A percentile compares a stretch with the other conserved stretches of the same genome.
These are phyloP conservation scores for Eilema griseolum DNA, from an alignment of 2,888 invertebrate genomes.

Conservation along the genomic window DNA sequence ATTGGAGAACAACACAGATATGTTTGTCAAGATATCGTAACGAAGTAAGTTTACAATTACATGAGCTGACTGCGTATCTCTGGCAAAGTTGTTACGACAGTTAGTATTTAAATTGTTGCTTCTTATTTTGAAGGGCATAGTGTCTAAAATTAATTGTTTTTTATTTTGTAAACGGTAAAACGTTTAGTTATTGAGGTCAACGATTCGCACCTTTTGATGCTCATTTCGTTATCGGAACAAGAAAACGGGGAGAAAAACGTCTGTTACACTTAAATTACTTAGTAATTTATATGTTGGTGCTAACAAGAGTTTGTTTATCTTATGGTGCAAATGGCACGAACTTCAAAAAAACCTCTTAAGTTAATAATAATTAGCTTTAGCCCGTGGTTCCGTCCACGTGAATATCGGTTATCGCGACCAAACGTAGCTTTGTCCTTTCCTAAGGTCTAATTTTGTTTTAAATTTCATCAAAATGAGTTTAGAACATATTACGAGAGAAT, in stretches of 20 bases:
- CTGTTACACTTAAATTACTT: conserved; percentile 29
- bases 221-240: conserved; percentile 75
- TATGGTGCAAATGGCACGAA: background rate
- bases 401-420: no score
- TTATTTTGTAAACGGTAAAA: conserved; percentile 11
- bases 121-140: conserved; percentile 9
- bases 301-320: background rate
- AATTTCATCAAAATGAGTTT: no score
- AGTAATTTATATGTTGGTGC: conserved; percentile 4
- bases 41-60: conserved; percentile 48
- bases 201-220: conserved; percentile 79
- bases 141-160: conserved; percentile 26
- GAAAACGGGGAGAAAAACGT: conserved; percentile 72
- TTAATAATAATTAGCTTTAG: no score
- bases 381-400: no score
- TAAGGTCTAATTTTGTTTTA: no score
- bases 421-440: no score
- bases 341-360: background rate
- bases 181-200: conserved; percentile 71
- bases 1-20: conserved; percentile 19
- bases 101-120: background rate
- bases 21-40: conserved; percentile 43
- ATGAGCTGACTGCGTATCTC: conserved; percentile 31
- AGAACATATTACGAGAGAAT: background rate
- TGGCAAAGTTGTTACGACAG: conserved; percentile 23